Percentiles rank a stretch among this genome's conserved stretches.
Conservation (phyloP, 64 coral and sea anemone genomes). For the Stylophora pistillata region DNA sequence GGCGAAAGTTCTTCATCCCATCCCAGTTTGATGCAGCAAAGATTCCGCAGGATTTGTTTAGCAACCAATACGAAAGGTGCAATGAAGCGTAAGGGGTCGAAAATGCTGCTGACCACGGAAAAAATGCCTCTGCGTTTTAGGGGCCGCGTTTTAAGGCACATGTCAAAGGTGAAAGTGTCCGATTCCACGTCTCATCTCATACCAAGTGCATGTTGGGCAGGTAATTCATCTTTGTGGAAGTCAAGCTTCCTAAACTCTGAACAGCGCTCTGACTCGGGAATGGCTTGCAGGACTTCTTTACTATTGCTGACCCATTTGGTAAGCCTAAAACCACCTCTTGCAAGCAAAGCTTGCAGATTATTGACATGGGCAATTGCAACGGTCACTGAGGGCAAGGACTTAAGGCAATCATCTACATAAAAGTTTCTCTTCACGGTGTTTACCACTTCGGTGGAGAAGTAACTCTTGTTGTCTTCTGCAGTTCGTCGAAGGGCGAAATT, state of each 20-base stretch:
- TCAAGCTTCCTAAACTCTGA: constrained; percentile 40
- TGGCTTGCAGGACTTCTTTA: constrained; percentile 40
- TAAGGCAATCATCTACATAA: constrained; percentile 62
- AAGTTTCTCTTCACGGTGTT: constrained; percentile 49
- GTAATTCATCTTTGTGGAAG: constrained; percentile 33
- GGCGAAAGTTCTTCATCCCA: constrained; percentile 58
- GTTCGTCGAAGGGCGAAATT: constrained; percentile 48
- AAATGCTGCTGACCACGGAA: constrained; percentile 39
- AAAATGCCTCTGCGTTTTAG: constrained; percentile 30
- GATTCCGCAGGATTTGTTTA: constrained; percentile 55
- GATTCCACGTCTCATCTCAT: constrained; percentile 38
- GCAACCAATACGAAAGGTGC: constrained; percentile 44
- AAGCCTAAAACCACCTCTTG: constrained; percentile 66
- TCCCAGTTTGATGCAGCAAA: constrained; percentile 57
- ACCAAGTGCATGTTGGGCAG: constrained; percentile 51
- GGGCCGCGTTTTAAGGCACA: constrained; percentile 25
- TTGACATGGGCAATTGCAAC: constrained; percentile 28
- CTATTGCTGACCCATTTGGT: too few species aligned
- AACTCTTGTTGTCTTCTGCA: constrained; percentile 36
- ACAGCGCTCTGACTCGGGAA: constrained; percentile 39
- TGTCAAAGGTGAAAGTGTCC: constrained; percentile 44
- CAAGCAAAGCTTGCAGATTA: constrained; percentile 39
- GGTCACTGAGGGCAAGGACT: constrained; percentile 29
- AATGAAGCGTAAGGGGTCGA: constrained; percentile 56
- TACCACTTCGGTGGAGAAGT: constrained; percentile 1